Percentiles rank a stretch among this genome's conserved stretches.
These are phyloP conservation scores for Dyspetes luteomarginatus DNA, from an alignment of 2,888 invertebrate genomes.

Conservation along the genomic window DNA sequence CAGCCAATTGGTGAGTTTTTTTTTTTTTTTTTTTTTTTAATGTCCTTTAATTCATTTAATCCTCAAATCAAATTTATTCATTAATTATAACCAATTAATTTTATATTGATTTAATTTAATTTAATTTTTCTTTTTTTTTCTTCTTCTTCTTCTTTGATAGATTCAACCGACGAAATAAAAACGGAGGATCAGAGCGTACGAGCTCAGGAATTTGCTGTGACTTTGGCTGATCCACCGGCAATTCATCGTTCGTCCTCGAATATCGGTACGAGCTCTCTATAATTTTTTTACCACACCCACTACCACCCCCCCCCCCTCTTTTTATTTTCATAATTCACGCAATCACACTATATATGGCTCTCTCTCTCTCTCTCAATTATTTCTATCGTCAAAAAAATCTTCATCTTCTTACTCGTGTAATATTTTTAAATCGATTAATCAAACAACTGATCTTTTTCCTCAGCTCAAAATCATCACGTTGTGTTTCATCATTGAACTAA, in stretches of 20 bases:
- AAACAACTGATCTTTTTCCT: conserved; percentile 65
- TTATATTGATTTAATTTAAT: neutral
- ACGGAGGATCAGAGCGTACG: conserved; percentile 77
- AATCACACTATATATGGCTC: neutral
- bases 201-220: conserved; percentile 79
- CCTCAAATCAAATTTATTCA: neutral
- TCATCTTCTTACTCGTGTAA: conserved; percentile 64
- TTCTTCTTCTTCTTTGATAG: no score
- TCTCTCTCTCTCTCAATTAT: conserved; percentile 7
- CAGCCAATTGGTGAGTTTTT: conserved; percentile 52
- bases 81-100: neutral
- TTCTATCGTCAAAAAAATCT: conserved; percentile 24
- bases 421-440: conserved; percentile 64
- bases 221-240: conserved; percentile 77
- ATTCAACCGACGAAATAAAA: conserved; percentile 54
- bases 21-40: no score
- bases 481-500: conserved; percentile 69
- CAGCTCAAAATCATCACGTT: conserved; percentile 65
- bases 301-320: no score
- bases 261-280: conserved; percentile 71
- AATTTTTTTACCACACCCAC: conserved; percentile 45
- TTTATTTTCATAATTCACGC: conserved; percentile 60
- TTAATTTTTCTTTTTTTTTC: neutral
- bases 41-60: neutral
- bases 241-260: conserved; percentile 64